Evolutionary conservation across 2,113 vertebrate species (phyloP).

Genomic region (Psittacus erithacus): DNA sequence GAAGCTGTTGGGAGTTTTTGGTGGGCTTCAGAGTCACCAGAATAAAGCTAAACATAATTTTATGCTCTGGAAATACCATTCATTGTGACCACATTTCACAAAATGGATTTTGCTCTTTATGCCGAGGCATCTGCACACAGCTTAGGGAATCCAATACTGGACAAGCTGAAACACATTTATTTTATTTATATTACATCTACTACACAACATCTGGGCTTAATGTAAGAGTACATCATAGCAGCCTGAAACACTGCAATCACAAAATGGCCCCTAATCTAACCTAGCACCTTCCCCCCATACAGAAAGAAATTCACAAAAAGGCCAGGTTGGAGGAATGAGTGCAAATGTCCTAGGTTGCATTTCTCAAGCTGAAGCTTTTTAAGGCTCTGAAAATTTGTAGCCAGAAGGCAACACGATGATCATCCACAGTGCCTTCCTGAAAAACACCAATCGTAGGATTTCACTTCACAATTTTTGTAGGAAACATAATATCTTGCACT

Average conservation of each 20-base stretch:
- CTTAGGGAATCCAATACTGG: slow-evolving; percentile 2
- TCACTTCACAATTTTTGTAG: background rate
- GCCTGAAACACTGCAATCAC: background rate
- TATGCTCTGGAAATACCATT: background rate
- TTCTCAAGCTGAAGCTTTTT: background rate
- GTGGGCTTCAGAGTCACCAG: background rate
- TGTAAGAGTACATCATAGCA: background rate
- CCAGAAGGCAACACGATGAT: background rate
- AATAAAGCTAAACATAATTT: background rate
- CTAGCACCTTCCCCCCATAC: background rate
- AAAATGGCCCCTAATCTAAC: background rate
- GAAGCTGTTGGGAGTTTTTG: background rate
- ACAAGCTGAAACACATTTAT: slow-evolving; percentile 38
- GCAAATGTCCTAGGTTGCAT: background rate
- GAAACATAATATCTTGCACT: background rate
- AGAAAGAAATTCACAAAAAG: background rate
- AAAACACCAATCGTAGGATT: background rate
- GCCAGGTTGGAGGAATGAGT: background rate
- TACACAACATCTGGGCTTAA: slow-evolving; percentile 54
- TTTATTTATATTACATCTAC: slow-evolving; percentile 40
- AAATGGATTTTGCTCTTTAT: background rate
- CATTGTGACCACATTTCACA: background rate
- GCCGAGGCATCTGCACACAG: background rate
- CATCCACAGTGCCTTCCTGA: background rate
- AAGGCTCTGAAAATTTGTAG: background rate